Evolutionary conservation across 2,888 invertebrate genomes (phyloP).

Genomic region (Corythucha ciliata): DNA sequence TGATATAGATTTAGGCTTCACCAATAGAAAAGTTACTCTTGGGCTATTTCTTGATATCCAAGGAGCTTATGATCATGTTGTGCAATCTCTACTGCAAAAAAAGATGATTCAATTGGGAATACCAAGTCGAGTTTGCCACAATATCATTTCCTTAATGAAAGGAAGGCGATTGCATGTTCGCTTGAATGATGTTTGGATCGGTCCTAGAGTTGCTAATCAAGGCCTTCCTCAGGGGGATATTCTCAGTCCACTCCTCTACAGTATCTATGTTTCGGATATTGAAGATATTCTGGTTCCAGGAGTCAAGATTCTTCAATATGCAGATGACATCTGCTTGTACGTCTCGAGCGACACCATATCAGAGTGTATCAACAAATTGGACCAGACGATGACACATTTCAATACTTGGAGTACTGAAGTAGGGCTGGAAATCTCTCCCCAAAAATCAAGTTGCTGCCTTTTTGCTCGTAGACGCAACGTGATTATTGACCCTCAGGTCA

Average conservation of each 20-base stretch:
- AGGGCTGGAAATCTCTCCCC: background rate
- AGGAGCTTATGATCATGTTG: background rate
- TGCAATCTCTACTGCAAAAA: background rate
- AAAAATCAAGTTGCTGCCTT: background rate
- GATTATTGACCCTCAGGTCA: background rate
- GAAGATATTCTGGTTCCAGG: background rate
- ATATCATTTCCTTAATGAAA: background rate
- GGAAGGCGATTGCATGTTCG: background rate
- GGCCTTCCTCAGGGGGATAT: conserved; percentile 1
- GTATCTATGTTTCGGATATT: conserved; percentile 2
- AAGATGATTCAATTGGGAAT: background rate
- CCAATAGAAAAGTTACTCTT: background rate
- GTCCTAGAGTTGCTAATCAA: background rate
- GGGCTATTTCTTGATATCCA: background rate
- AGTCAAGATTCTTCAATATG: conserved; percentile 1
- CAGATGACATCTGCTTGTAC: conserved; percentile 1
- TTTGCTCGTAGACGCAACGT: background rate
- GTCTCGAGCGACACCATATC: background rate
- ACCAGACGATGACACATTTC: background rate
- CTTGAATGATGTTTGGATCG: background rate
- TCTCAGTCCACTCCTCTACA: background rate
- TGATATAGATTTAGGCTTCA: background rate
- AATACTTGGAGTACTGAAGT: background rate
- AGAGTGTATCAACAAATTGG: background rate
- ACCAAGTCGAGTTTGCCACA: background rate